phyloP scores from a whole-genome alignment of 2,888 invertebrate genomes.

The Ypsolopha scabrella region DNA sequence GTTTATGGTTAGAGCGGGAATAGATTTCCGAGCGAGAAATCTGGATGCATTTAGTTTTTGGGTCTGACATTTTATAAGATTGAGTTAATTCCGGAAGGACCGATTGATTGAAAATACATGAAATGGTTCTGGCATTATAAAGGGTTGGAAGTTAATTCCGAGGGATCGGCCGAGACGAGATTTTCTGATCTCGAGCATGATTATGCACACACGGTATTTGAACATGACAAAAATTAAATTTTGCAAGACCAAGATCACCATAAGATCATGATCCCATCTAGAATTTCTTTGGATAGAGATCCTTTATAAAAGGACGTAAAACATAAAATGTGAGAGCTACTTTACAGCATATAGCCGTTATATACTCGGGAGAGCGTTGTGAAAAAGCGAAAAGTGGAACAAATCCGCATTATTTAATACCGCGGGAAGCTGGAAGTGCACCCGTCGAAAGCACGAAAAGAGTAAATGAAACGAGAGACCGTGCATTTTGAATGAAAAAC shows the following conservation, averaged over 20 bases:
- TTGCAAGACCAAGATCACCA: no score
- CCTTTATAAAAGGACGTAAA: not conserved
- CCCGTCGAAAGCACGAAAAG: conserved; percentile 60
- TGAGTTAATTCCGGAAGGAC: not conserved
- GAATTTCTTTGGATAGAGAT: no score
- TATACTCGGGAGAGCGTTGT: conserved; percentile 27
- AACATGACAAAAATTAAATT: no score
- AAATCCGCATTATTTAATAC: conserved; percentile 62
- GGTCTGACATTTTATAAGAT: not conserved
- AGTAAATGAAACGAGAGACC: conserved; percentile 65
- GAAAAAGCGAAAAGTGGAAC: conserved; percentile 48
- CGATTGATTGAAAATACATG: not conserved
- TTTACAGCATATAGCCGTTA: conserved; percentile 3
- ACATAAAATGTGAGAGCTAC: not conserved
- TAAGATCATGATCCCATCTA: no score
- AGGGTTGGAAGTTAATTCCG: not conserved
- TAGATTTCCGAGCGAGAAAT: not conserved
- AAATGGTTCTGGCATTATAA: not conserved
- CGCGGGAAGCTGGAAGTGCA: conserved; percentile 60
- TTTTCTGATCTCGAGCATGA: no score
- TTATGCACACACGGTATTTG: no score
- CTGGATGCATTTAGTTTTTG: not conserved
- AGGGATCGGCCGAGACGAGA: no score
- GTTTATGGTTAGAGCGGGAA: not conserved
- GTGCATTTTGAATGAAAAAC: conserved; percentile 67